Percentiles rank a stretch among this genome's conserved stretches.
These are phyloP conservation scores for Anastrepha obliqua DNA, from an alignment of 1,140 invertebrate species.

Conservation along the genomic window DNA sequence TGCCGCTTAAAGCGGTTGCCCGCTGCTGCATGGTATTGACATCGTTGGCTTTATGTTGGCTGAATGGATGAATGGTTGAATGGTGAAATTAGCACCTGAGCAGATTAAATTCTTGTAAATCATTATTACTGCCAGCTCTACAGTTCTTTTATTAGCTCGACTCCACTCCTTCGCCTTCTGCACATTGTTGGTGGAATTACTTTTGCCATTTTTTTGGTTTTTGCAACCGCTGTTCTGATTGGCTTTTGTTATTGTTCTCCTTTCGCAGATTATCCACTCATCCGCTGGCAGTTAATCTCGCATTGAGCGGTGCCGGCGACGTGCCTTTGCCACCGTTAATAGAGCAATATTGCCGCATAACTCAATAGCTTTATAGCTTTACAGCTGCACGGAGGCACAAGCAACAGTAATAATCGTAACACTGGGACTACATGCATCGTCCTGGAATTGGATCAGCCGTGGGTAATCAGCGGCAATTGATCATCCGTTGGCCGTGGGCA, in stretches of 20 bases:
- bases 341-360: constrained; percentile 54
- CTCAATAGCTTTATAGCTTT: constrained; percentile 19
- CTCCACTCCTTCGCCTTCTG: background rate
- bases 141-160: background rate
- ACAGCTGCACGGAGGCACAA: constrained; percentile 16
- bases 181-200: background rate
- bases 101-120: constrained; percentile 59
- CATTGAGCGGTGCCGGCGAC: constrained; percentile 40
- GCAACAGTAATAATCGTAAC: background rate
- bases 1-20: background rate
- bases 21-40: background rate
- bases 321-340: constrained; percentile 53
- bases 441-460: constrained; percentile 41
- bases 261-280: constrained; percentile 48
- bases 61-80: constrained; percentile 49
- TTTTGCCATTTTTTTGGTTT: background rate
- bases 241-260: constrained; percentile 29
- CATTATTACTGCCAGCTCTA: constrained; percentile 52
- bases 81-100: constrained; percentile 58
- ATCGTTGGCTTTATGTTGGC: constrained; percentile 46
- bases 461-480: constrained; percentile 50
- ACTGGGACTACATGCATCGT: background rate
- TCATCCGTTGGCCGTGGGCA: constrained; percentile 34
- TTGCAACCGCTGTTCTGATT: background rate
- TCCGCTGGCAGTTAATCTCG: constrained; percentile 36